Percentiles rank a stretch among this genome's conserved stretches.
phyloP scores from a whole-genome alignment of 2,888 invertebrate species.

The Clistopyga incitator region DNA sequence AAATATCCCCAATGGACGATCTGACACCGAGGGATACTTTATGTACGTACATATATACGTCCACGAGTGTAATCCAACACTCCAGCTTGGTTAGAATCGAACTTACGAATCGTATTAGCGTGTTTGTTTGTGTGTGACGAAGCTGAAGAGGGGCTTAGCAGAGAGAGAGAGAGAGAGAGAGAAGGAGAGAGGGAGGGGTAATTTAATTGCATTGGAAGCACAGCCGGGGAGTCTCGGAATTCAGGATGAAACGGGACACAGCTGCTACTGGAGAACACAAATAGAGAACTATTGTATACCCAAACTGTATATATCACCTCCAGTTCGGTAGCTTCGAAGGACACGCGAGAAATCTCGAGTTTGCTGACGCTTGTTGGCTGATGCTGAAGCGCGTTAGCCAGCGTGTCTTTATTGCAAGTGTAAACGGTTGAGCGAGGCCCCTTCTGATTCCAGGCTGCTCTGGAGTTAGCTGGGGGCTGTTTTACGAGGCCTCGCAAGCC shows the following conservation, averaged over 20 bases:
- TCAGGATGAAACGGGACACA: constrained; percentile 61
- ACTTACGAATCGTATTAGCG: constrained; percentile 56
- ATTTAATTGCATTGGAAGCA: constrained; percentile 62
- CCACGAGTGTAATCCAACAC: constrained; percentile 52
- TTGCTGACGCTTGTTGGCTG: constrained; percentile 43
- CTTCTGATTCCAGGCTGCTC: constrained; percentile 17
- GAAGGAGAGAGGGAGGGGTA: constrained; percentile 56
- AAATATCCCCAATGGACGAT: constrained; percentile 46
- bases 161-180: constrained; percentile 38
- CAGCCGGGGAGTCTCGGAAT: constrained; percentile 47
- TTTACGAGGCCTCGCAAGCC: constrained; percentile 47
- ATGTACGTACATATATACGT: constrained; percentile 22
- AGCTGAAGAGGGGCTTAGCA: constrained; percentile 21
- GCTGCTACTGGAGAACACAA: constrained; percentile 61
- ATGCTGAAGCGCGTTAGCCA: constrained; percentile 28
- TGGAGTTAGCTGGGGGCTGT: constrained; percentile 43
- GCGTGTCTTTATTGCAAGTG: constrained; percentile 60
- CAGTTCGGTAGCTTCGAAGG: constrained; percentile 28
- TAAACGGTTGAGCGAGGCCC: constrained; percentile 39
- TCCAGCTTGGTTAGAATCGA: constrained; percentile 32
- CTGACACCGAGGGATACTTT: constrained; percentile 34
- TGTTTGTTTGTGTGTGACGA: constrained; percentile 57
- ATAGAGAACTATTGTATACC: constrained; percentile 46
- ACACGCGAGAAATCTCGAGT: constrained; percentile 53
- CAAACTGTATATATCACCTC: constrained; percentile 8